phyloP scores from a whole-genome alignment of 1,140 invertebrate genomes.

The Heliconius nattereri region DNA sequence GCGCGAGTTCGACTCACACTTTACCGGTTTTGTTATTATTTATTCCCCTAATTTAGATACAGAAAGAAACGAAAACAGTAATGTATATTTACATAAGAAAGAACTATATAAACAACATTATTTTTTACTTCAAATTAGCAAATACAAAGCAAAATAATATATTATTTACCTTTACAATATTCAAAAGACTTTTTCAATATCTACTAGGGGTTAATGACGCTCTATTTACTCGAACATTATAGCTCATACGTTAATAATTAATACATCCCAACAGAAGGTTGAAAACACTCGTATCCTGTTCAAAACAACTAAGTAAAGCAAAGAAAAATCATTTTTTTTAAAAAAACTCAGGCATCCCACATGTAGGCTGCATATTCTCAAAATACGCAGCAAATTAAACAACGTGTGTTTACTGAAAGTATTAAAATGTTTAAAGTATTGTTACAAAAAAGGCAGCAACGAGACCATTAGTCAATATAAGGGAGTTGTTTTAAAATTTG shows the following conservation, averaged over 20 bases:
- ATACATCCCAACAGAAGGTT: constrained; percentile 1
- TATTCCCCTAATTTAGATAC: too few species aligned
- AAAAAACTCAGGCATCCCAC: not conserved
- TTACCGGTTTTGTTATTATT: too few species aligned
- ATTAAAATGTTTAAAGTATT: constrained; percentile 26
- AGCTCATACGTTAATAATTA: not conserved
- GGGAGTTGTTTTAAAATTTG: constrained; percentile 17
- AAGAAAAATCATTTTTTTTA: constrained; percentile 1
- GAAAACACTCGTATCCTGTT: not conserved
- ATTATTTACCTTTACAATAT: not conserved
- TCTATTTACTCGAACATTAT: not conserved
- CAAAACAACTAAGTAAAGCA: constrained; percentile 11
- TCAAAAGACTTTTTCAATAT: not conserved
- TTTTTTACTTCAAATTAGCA: too few species aligned
- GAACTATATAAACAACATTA: too few species aligned
- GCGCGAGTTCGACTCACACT: too few species aligned
- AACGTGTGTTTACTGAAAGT: constrained; percentile 11
- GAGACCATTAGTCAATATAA: constrained; percentile 15
- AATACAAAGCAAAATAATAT: not conserved
- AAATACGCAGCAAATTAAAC: constrained; percentile 7
- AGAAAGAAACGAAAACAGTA: too few species aligned
- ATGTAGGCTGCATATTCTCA: constrained; percentile 5
- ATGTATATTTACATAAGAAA: too few species aligned
- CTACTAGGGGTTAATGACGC: not conserved
- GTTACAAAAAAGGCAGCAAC: constrained; percentile 31